These are phyloP conservation scores for Forbesichthys agassizii DNA, from an alignment of 2,113 vertebrate genomes.

Conservation along the genomic window DNA sequence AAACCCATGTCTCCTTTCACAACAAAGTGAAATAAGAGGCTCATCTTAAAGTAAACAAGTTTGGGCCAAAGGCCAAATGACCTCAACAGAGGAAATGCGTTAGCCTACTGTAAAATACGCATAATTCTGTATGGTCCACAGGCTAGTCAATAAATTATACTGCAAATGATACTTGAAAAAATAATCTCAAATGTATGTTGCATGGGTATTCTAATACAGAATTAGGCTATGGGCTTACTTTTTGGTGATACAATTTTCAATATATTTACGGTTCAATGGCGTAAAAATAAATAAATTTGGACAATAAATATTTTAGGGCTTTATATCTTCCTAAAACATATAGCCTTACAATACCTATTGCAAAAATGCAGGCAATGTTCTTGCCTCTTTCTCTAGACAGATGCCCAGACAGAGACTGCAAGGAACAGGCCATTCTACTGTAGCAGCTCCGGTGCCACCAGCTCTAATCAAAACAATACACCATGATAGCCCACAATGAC, in stretches of 20 bases:
- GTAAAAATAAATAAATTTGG: neutral
- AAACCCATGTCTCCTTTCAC: neutral
- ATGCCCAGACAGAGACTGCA: constrained; percentile 72
- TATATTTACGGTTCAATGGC: too few relatives aligned
- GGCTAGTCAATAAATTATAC: neutral
- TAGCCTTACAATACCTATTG: constrained; percentile 18
- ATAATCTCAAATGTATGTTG: neutral
- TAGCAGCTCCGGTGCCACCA: constrained; percentile 47
- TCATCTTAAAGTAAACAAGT: constrained; percentile 9
- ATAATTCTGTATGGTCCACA: too few relatives aligned
- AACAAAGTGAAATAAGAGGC: neutral
- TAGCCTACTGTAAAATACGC: neutral
- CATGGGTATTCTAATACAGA: neutral
- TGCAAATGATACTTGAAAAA: neutral
- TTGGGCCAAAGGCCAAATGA: constrained; percentile 1
- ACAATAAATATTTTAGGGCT: neutral
- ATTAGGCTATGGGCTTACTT: too few relatives aligned
- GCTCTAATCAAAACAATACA: constrained; percentile 67
- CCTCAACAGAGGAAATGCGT: constrained; percentile 23
- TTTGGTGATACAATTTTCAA: too few relatives aligned
- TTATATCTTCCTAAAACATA: constrained; percentile 16
- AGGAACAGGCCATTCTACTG: constrained; percentile 57
- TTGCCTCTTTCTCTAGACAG: constrained; percentile 66
- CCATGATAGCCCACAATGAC: constrained; percentile 54
- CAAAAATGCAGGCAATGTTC: constrained; percentile 56